Evolutionary conservation across 2,888 invertebrate genomes (phyloP).

Genomic region (Listrodromus nycthemerus): DNA sequence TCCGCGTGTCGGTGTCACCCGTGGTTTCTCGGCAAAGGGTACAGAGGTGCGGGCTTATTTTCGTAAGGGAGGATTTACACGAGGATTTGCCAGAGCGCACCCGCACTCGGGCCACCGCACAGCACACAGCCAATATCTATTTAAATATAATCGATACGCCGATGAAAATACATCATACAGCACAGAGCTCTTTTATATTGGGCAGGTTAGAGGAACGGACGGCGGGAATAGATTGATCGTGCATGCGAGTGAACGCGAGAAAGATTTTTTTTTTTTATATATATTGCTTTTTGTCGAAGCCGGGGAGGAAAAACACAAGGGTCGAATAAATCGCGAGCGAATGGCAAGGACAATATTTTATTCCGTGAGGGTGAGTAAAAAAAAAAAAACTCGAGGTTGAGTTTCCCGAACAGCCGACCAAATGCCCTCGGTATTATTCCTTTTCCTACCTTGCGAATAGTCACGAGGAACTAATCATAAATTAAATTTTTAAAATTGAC

Average conservation of each 20-base stretch:
- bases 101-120: conserved; percentile 23
- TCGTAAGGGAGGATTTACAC: conserved; percentile 68
- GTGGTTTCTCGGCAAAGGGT: not conserved
- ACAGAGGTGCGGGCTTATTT: conserved; percentile 58
- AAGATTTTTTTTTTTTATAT: conserved; percentile 12
- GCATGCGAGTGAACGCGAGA: conserved; percentile 19
- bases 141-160: conserved; percentile 64
- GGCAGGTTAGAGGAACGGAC: conserved; percentile 6
- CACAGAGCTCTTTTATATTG: conserved; percentile 4
- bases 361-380: not conserved
- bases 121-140: conserved; percentile 60
- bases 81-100: conserved; percentile 61
- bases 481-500: too few species aligned
- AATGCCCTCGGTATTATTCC: not conserved
- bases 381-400: conserved; percentile 2
- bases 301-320: not conserved
- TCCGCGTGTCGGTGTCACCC: not conserved
- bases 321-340: conserved; percentile 6
- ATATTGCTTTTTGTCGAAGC: not conserved
- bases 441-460: not conserved
- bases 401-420: not conserved
- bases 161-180: conserved; percentile 19
- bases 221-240: conserved; percentile 4
- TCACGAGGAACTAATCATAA: too few species aligned
- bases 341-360: conserved; percentile 9